Base-by-base conservation (phyloP, 2,888 invertebrate species). In the Balanococcus diminutus region DNA sequence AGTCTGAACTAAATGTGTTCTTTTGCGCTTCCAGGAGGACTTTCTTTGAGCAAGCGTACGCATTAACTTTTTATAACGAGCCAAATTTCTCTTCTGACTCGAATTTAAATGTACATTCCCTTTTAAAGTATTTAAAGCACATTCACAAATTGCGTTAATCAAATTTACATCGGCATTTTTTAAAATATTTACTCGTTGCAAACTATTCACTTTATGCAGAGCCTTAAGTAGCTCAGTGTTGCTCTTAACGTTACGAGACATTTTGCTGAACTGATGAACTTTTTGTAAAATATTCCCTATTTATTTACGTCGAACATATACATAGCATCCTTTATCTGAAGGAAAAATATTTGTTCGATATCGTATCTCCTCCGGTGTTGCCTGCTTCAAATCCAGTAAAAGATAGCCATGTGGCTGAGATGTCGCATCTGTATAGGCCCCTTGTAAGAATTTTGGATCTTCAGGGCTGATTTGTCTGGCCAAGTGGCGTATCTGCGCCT, bases 111-210 rank as follows among this genome's bases (percentile, higher is more conserved):
- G 61, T 4, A 84, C 84, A 5, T 61, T 61, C 2, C 84, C 84
- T 84, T 84, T 84, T 84, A 84, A 84, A 31, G 56, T 25, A 84
- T 84, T 84, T 14, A 84, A 67, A 32, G 84, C 84, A 32, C 84
- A 56, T 9, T 61, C 61, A 25, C 61, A 61, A 19, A 31, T 51
- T 61, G 61, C 61, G 6, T 22, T 8, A 22, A 61, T 25, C 25
- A 61, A 19, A 1, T 25, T 61, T 9, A 25, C 5, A 25, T 61
- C 61, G 6, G 61, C 61, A 19, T 61, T 25, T 61, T 46, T 22
- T 14, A 83, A 14, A 61, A 61, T 22, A 61, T 61, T 61, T 1
- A 25, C 11, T 8, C 61, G 61, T 61, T 61, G 61, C 19, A 8
- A n/a, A 19, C 14, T 19, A 14, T 51, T 14, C 4, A 51, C 14